These are phyloP conservation scores for Clinocottus analis DNA, from an alignment of 2,113 vertebrate genomes.

Conservation along the genomic window DNA sequence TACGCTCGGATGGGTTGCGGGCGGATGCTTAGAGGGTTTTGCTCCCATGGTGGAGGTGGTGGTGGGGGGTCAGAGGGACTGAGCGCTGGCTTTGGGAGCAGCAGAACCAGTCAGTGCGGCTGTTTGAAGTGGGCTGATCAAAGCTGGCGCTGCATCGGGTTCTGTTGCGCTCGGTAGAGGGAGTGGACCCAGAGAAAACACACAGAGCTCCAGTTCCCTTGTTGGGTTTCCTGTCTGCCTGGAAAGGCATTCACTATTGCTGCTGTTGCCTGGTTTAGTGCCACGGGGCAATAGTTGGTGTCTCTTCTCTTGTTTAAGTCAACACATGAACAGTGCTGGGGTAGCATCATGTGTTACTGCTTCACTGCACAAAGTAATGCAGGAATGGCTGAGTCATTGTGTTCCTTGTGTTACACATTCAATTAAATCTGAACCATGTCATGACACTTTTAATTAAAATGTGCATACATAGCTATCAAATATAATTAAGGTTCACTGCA, in stretches of 20 bases:
- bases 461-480: neutral
- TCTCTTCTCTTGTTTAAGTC: conserved; percentile 16
- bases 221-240: conserved; percentile 42
- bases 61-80: conserved; percentile 28
- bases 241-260: conserved; percentile 16
- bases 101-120: conserved; percentile 48
- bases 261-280: conserved; percentile 25
- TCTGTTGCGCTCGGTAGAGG: conserved; percentile 44
- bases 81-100: conserved; percentile 38
- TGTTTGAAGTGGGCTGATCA: conserved; percentile 74
- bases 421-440: neutral
- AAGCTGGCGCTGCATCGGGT: conserved; percentile 55
- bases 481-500: neutral
- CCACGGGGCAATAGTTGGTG: conserved; percentile 25
- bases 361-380: neutral
- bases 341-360: neutral
- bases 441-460: conserved; percentile 16
- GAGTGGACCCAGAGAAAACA: conserved; percentile 32
- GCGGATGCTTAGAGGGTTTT: conserved; percentile 56
- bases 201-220: conserved; percentile 40
- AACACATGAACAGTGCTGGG: conserved; percentile 5
- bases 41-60: conserved; percentile 30
- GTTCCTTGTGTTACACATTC: neutral
- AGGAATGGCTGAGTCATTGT: neutral
- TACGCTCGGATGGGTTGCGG: conserved; percentile 46